Percentiles rank a stretch among this genome's conserved stretches.
phyloP scores from a whole-genome alignment of 2,797 vertebrate species.

The Remorina albescens region DNA sequence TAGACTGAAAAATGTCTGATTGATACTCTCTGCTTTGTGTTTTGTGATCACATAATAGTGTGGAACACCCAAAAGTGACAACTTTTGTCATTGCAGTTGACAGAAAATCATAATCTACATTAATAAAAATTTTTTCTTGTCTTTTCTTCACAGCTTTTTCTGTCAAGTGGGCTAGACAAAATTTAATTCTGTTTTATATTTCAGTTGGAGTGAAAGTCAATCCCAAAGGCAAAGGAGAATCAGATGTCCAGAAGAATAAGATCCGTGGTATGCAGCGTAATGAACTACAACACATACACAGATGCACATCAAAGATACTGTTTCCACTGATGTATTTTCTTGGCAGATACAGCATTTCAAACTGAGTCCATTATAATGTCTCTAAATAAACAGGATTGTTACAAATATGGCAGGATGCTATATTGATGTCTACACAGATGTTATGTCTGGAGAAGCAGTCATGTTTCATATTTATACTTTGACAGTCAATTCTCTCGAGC shows the following conservation, averaged over 20 bases:
- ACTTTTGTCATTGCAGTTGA: conserved; percentile 9
- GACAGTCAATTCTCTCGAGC: conserved; percentile 1
- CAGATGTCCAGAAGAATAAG: conserved; percentile 87
- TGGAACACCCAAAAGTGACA: conserved; percentile 23
- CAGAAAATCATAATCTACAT: background rate
- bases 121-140: conserved; percentile 4
- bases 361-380: conserved; percentile 5
- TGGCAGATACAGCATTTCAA: conserved; percentile 1
- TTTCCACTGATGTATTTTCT: background rate
- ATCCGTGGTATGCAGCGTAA: conserved; percentile 78
- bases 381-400: conserved; percentile 16
- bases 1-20: conserved; percentile 15
- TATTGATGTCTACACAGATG: conserved; percentile 8
- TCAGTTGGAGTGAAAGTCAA: conserved; percentile 87
- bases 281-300: background rate
- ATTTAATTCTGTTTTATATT: conserved; percentile 57
- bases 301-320: background rate
- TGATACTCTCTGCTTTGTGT: conserved; percentile 9
- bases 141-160: background rate
- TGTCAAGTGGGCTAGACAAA: conserved; percentile 1
- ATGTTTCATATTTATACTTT: conserved; percentile 18
- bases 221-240: conserved; percentile 83
- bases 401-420: conserved; percentile 5
- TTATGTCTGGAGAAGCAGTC: conserved; percentile 4
- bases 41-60: background rate